Evolutionary conservation across 2,113 vertebrate species (phyloP).

Genomic region (Pseudolaguvia tuberculata): DNA sequence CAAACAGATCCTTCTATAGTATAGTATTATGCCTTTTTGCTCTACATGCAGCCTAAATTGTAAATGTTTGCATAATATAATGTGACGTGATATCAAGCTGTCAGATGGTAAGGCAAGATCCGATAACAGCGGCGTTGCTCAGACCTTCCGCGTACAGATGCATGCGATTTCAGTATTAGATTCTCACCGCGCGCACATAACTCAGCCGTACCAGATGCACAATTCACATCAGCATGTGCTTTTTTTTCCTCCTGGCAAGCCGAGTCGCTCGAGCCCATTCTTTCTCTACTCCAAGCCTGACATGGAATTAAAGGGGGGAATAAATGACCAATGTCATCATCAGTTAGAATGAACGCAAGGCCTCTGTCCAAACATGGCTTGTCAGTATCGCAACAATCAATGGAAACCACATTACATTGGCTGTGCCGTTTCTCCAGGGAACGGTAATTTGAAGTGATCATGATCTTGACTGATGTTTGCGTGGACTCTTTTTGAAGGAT

Average conservation of each 20-base stretch:
- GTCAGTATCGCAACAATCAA: conserved; percentile 43
- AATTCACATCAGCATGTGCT: neutral
- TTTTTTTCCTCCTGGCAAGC: neutral
- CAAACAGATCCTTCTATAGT: neutral
- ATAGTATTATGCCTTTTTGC: neutral
- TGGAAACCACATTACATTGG: conserved; percentile 43
- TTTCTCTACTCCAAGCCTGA: neutral
- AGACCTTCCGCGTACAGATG: neutral
- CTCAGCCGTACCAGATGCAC: neutral
- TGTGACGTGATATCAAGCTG: neutral
- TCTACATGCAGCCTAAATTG: neutral
- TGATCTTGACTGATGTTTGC: conserved; percentile 44
- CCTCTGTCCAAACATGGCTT: conserved; percentile 39
- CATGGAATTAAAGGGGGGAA: conserved; percentile 6
- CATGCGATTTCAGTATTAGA: neutral
- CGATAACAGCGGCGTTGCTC: neutral
- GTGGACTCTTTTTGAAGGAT: conserved; percentile 28
- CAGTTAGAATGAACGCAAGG: conserved; percentile 35
- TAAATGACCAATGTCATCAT: conserved; percentile 43
- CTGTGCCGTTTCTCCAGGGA: conserved; percentile 43
- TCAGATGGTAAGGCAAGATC: neutral
- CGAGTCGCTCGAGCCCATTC: neutral
- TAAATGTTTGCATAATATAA: neutral
- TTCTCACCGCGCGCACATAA: neutral
- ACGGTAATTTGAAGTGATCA: conserved; percentile 45